Conservation (phyloP, 2,797 vertebrate genomes). For the Cossypha polioptera region DNA sequence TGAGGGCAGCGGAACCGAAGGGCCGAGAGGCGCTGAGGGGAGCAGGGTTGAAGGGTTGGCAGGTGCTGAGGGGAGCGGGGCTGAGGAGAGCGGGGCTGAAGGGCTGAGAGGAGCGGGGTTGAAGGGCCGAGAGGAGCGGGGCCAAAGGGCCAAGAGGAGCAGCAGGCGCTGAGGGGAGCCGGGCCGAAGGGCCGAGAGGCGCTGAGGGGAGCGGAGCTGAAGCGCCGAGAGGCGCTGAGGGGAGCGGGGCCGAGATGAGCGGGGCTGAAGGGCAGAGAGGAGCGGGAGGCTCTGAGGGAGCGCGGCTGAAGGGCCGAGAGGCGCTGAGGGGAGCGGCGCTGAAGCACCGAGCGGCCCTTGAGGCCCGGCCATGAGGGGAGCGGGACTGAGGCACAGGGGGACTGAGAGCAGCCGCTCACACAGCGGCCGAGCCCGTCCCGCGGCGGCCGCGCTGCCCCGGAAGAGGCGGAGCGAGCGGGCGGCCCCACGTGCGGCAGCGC, state of each 20-base stretch:
- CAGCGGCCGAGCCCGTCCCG: neutral
- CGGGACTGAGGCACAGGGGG: accelerated
- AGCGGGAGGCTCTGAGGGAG: too few species aligned
- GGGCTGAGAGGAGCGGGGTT: too few species aligned
- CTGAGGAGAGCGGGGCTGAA: neutral
- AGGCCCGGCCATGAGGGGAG: neutral
- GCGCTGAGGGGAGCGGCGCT: neutral
- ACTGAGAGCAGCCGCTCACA: accelerated
- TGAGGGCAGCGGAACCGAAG: too few species aligned
- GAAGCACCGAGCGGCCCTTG: too few species aligned
- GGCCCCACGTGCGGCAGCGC: neutral
- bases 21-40: too few species aligned
- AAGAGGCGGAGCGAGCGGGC: neutral
- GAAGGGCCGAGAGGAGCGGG: neutral
- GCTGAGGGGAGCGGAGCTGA: too few species aligned
- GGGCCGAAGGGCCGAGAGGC: too few species aligned
- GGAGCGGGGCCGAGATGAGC: too few species aligned
- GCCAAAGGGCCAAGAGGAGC: accelerated
- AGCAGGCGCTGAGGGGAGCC: too few species aligned
- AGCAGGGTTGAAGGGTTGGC: too few species aligned
- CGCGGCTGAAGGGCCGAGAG: too few species aligned
- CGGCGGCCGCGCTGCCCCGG: neutral
- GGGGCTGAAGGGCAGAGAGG: neutral
- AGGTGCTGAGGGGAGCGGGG: too few species aligned
- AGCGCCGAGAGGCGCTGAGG: neutral